Base-by-base conservation (phyloP, 2,797 vertebrate genomes). In the Monodelphis domestica region DNA sequence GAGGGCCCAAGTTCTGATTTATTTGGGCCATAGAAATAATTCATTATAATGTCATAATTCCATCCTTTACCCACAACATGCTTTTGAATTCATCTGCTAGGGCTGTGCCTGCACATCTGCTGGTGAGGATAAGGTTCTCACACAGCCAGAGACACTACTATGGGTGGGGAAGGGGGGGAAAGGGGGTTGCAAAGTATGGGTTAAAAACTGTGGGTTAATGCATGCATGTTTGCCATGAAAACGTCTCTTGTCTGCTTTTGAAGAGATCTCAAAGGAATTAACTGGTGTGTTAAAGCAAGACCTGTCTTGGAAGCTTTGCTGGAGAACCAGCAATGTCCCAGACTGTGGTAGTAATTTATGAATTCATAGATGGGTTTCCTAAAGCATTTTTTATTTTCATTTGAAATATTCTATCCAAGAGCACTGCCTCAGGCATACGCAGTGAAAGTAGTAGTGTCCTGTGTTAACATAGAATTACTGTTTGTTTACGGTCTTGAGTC, bases 401-500 rank as follows among this genome's bases (percentile, higher is more conserved):
- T 95, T 94, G 92, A 97, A 95, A 57, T 91, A 45, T 51, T 88
- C 54, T 59, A 10, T 89, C 45, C 96, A 91, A 91, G 97, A 96
- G 88, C 0, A 0, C 54, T 91, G 97, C 98, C 98, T 96, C 29
- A 0, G 97, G 97, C 97, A 0, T 92, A 93, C 91, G 57, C 89
- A 90, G 87, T 94, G 55, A 93, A 95, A 96, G 97, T 89, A 55
- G 92, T 87, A 84, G 88, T 96, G 95, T 89, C 96, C 96, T 21
- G 2, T 95, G 90, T 97, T 96, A 96, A 96, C 96, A 91, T 53
- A 91, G 94, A 96, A 93, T 96, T 96, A 90, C 97, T 96, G 92
- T 97, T 98, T 97, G 95, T 97, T 98, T 96, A 95, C 94, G 90
- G 51, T 95, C 90, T 91, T 88, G 93, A 96, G 95, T 93, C 95